Evolutionary conservation across 2,888 invertebrate genomes (phyloP).

Genomic region (Pteria penguin): DNA sequence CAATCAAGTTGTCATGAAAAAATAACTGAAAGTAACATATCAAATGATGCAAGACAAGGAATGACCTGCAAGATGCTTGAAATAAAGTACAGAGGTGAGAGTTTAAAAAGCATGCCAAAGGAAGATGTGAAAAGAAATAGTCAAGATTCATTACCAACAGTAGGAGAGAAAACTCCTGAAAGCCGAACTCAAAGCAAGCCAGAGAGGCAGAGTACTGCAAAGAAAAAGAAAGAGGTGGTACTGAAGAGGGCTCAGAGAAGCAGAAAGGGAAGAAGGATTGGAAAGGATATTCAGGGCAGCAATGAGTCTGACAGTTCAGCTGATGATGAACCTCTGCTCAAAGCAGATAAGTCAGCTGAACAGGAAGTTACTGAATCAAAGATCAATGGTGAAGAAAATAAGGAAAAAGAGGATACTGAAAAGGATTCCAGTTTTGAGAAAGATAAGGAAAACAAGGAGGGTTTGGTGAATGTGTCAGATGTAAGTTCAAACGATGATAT

Average conservation of each 20-base stretch:
- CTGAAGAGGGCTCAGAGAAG: slow-evolving; percentile 47
- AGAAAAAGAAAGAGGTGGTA: slow-evolving; percentile 62
- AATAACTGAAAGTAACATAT: not conserved
- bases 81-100: not conserved
- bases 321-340: slow-evolving; percentile 16
- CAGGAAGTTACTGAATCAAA: not conserved
- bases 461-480: not conserved
- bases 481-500: slow-evolving; percentile 31
- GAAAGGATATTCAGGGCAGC: not conserved
- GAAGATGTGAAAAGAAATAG: not conserved
- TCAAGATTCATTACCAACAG: not conserved
- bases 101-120: not conserved
- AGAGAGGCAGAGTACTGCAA: slow-evolving; percentile 62
- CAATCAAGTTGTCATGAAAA: not conserved
- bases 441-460: not conserved
- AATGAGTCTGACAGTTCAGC: slow-evolving; percentile 21
- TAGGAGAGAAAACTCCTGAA: slow-evolving; percentile 61
- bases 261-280: slow-evolving; percentile 17
- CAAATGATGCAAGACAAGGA: not conserved
- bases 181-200: slow-evolving; percentile 47
- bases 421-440: not conserved
- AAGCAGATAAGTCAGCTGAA: not conserved
- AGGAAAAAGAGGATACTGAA: not conserved
- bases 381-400: not conserved
- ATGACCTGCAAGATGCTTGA: too few species aligned